Conservation (phyloP, 2,797 vertebrate species). For the Calcarius lapponicus region DNA sequence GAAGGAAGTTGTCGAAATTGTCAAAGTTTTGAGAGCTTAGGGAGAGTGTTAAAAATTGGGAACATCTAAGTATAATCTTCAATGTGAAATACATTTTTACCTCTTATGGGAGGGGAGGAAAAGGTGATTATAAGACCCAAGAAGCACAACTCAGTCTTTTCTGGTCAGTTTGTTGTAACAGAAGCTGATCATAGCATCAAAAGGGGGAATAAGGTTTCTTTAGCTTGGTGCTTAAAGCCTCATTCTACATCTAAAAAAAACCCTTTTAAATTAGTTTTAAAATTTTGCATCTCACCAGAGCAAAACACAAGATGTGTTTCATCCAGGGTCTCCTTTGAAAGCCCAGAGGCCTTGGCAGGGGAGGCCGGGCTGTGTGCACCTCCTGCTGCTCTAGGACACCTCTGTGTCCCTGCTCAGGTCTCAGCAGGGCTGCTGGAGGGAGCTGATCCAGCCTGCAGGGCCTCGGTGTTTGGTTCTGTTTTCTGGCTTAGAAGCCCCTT, state of each 20-base stretch:
- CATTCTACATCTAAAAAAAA: not conserved
- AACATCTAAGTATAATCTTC: not conserved
- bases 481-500: not conserved
- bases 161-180: not conserved
- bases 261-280: not conserved
- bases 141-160: not conserved
- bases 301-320: not conserved
- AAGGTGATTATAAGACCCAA: not conserved
- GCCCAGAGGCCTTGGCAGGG: fast-evolving
- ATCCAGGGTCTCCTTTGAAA: not conserved
- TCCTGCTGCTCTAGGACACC: not conserved
- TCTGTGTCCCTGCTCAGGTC: not conserved
- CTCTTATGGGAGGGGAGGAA: not conserved
- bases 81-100: not conserved
- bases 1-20: not conserved
- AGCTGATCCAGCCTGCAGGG: not conserved
- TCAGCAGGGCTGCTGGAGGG: not conserved
- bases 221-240: not conserved
- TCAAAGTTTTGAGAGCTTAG: not conserved
- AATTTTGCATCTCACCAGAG: not conserved
- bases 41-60: not conserved
- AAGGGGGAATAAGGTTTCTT: not conserved
- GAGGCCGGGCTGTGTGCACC: fast-evolving
- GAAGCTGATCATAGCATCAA: not conserved
- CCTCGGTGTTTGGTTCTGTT: fast-evolving